Evolutionary conservation across 2,888 invertebrate genomes (phyloP).

Genomic region (Temnothorax rugatulus): DNA sequence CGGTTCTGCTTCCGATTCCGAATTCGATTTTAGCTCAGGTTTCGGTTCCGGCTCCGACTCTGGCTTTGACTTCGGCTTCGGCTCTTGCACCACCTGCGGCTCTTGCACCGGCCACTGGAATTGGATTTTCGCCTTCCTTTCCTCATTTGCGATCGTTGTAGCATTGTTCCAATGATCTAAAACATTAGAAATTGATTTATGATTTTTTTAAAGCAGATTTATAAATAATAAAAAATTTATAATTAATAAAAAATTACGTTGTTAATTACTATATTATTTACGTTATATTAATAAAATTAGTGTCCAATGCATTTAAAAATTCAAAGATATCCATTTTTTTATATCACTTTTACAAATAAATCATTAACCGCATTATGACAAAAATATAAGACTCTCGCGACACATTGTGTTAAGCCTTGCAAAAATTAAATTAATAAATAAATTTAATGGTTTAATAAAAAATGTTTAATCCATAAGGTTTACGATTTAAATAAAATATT

Average conservation of each 20-base stretch:
- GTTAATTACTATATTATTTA: neutral
- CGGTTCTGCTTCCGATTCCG: neutral
- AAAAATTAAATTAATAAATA: slow-evolving; percentile 16
- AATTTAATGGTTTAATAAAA: neutral
- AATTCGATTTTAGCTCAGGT: neutral
- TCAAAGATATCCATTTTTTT: neutral
- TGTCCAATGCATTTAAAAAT: neutral
- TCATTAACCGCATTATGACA: neutral
- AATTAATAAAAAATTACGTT: neutral
- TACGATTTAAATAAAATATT: neutral
- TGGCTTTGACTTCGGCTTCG: neutral
- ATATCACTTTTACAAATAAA: neutral
- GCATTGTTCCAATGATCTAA: neutral
- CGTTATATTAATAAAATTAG: neutral
- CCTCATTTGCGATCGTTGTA: neutral
- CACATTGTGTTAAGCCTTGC: neutral
- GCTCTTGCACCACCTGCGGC: neutral
- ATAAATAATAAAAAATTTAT: neutral
- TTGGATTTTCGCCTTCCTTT: neutral
- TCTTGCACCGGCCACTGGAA: neutral
- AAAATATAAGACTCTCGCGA: neutral
- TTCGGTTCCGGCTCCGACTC: neutral
- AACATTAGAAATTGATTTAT: slow-evolving; percentile 14
- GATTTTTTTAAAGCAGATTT: neutral
- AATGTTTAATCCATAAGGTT: neutral